A percentile compares a stretch with the other conserved stretches of the same genome.
phyloP scores from a whole-genome alignment of 2,113 vertebrate genomes.

The Hiodon tergisus region DNA sequence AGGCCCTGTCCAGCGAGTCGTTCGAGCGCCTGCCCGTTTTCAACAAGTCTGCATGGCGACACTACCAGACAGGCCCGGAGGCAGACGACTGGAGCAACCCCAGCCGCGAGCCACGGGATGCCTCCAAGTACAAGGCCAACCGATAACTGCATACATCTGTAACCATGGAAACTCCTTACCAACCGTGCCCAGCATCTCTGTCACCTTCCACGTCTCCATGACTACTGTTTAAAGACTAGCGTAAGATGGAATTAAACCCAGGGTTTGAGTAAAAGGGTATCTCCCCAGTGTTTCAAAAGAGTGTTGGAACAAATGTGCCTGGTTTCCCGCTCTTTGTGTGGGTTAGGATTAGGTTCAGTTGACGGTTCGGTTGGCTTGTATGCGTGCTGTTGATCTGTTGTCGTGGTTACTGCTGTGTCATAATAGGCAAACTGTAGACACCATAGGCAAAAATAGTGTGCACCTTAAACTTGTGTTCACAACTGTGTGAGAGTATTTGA shows the following conservation, averaged over 20 bases:
- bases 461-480: slow-evolving; percentile 14
- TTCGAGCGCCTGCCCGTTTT: slow-evolving; percentile 94
- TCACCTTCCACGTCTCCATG: not conserved
- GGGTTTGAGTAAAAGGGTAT: too few relatives aligned
- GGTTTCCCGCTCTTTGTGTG: too few relatives aligned
- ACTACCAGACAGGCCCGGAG: slow-evolving; percentile 91
- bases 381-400: too few relatives aligned
- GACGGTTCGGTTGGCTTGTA: too few relatives aligned
- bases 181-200: not conserved
- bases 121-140: slow-evolving; percentile 89
- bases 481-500: not conserved
- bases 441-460: not conserved
- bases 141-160: slow-evolving; percentile 61
- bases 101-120: slow-evolving; percentile 88
- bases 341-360: too few relatives aligned
- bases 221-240: not conserved
- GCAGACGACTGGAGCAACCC: slow-evolving; percentile 98
- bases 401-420: too few relatives aligned
- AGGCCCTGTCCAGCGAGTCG: slow-evolving; percentile 97
- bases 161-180: not conserved
- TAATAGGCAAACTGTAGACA: too few relatives aligned
- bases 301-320: too few relatives aligned
- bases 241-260: too few relatives aligned
- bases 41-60: slow-evolving; percentile 94
- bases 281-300: too few relatives aligned